Conservation (phyloP, 2,113 vertebrate species). For the Actenoides hombroni region DNA sequence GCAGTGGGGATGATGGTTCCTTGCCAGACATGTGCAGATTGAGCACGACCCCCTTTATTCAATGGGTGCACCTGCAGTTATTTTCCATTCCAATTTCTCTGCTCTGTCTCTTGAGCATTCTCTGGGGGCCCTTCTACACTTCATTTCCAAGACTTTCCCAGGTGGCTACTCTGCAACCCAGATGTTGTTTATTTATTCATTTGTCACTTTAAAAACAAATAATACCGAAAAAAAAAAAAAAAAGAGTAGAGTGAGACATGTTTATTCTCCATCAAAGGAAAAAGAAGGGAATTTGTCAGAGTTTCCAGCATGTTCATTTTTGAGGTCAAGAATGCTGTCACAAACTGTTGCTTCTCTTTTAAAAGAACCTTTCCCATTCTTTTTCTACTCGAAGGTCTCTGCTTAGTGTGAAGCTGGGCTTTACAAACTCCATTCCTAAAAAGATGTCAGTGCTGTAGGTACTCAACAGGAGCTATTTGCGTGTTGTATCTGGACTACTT, state of each 20-base stretch:
- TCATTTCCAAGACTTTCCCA: slow-evolving; percentile 18
- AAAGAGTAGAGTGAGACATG: neutral
- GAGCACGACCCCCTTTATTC: neutral
- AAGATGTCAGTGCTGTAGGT: neutral
- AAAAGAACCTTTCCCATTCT: neutral
- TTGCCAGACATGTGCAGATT: accelerated
- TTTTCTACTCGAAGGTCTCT: neutral
- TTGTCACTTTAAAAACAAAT: slow-evolving; percentile 13
- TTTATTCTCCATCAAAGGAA: neutral
- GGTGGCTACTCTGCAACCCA: slow-evolving; percentile 40
- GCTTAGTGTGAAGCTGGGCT: neutral
- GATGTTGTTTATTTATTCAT: slow-evolving; percentile 54
- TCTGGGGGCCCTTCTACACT: neutral
- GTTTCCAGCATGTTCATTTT: neutral
- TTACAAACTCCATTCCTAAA: neutral
- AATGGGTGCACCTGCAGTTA: neutral
- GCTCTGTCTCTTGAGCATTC: neutral
- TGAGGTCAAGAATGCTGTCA: neutral
- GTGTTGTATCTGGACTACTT: neutral
- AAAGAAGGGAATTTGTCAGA: neutral
- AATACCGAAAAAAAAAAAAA: neutral
- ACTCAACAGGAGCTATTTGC: neutral
- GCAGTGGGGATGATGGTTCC: neutral
- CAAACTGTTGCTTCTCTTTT: neutral
- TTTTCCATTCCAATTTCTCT: neutral